Base-by-base conservation (phyloP, 2,888 invertebrate species). In the Cylloceria caligata region DNA sequence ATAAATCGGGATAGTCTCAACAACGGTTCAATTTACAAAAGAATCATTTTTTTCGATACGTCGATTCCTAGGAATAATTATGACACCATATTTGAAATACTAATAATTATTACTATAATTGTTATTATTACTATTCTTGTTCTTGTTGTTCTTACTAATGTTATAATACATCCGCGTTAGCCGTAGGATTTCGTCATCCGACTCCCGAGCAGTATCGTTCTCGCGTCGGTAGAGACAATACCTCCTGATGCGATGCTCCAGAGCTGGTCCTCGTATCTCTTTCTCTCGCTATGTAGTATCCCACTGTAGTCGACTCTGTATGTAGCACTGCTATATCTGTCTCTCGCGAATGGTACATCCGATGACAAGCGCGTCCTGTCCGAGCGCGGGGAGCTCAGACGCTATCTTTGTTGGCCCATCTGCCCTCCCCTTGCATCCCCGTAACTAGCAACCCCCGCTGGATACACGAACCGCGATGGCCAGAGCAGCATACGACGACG, bases 381-480 rank as follows among this genome's bases (percentile, higher is more conserved):
- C 88, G 84, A 88, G 80, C 69, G 82, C 80, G 65, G 62, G 87
- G 84, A 84, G 84, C 88, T 86, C 88, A 85, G 82, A 85, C 87
- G 86, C 87, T 90, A 91, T 91, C 90, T 87, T 74, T 30, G 85
- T 67, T 83, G 88, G 86, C 86, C 89, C 88, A 89, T 89, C 90
- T 88, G 55, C 57, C 65, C 55, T 30, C 68, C 47, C 68, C 52
- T 68, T 47, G 52, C 78, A 81, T 64, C 80, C 77, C 80, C 77
- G 68, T 60, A 75, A 71, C 75, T 67, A 71, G 80, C 80, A 75
- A 75, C 80, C 80, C 80, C 75, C 55, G 45, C 49, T 55, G 74
- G 55, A 39, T 55, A 42, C 30, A 64, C 47, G 47, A 68, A 7
- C 42, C 19, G 64, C 30, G 55, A n/a, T 57, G 55, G 55, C 55